Conservation (phyloP, 2,797 vertebrate genomes). For the Bradypodion ventrale region DNA sequence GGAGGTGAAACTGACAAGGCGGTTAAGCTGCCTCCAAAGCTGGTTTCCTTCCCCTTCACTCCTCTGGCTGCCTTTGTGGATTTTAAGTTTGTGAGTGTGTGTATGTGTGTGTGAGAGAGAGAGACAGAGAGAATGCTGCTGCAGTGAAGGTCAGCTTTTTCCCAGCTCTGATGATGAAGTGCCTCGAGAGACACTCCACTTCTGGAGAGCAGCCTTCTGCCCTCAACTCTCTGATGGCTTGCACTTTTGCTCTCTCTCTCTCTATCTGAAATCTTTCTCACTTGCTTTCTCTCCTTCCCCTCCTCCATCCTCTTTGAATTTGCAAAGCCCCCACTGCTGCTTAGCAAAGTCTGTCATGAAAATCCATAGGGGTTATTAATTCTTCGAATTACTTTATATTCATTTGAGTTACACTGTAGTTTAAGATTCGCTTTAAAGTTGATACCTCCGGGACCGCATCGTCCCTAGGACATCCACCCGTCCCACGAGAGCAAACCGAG, state of each 20-base stretch:
- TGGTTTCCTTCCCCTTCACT: background rate
- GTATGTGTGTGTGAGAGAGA: background rate
- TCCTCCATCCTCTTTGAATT: background rate
- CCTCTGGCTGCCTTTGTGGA: background rate
- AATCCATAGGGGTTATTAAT: too few species aligned
- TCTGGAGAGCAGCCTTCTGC: background rate
- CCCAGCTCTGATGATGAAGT: background rate
- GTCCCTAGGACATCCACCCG: too few species aligned
- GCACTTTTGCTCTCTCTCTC: background rate
- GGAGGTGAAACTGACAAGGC: constrained; percentile 23
- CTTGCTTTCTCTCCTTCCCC: background rate
- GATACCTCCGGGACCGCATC: too few species aligned
- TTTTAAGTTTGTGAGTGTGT: background rate
- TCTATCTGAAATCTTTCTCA: background rate
- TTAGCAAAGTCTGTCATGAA: background rate
- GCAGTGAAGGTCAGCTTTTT: background rate
- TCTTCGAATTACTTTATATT: too few species aligned
- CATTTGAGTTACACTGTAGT: too few species aligned
- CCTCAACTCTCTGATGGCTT: background rate
- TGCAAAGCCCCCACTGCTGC: background rate
- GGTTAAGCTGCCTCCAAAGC: background rate
- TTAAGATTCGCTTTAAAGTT: too few species aligned
- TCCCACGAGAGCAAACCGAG: too few species aligned
- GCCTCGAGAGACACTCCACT: background rate
- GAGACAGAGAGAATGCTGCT: too few species aligned